Evolutionary conservation across 2,113 vertebrate species (phyloP).

Genomic region (Eonycteris spelaea): DNA sequence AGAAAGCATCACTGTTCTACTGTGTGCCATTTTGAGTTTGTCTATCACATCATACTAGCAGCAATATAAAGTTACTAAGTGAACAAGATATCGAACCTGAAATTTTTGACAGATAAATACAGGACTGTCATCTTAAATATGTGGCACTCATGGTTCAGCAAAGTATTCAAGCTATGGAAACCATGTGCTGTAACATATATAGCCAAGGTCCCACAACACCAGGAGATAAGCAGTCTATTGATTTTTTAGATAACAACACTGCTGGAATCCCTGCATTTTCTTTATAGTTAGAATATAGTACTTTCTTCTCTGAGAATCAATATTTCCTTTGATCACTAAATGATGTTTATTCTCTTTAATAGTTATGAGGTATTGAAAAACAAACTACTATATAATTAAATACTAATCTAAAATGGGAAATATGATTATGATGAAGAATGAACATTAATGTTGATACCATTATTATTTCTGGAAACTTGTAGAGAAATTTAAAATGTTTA

Average conservation of each 20-base stretch:
- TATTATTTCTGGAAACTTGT: background rate
- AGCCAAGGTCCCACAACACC: background rate
- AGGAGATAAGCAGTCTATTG: background rate
- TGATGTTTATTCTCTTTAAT: background rate
- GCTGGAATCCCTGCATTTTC: background rate
- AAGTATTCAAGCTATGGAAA: conserved; percentile 27
- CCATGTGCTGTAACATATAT: background rate
- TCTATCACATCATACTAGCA: background rate
- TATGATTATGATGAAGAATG: background rate
- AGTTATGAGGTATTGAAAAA: background rate
- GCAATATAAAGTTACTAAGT: conserved; percentile 25
- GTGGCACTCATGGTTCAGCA: background rate
- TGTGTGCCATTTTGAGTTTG: background rate
- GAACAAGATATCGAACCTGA: conserved; percentile 59
- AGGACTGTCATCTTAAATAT: conserved; percentile 9
- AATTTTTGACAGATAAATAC: conserved; percentile 48
- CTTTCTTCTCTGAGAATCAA: background rate
- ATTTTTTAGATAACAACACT: conserved; percentile 35
- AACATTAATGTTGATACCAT: background rate
- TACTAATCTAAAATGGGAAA: background rate
- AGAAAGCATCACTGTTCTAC: background rate
- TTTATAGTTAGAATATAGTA: conserved; percentile 1
- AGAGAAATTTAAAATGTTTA: background rate
- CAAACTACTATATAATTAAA: background rate
- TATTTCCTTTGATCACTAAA: background rate